phyloP scores from a whole-genome alignment of 2,888 invertebrate genomes.

The Napeogenes sylphis region DNA sequence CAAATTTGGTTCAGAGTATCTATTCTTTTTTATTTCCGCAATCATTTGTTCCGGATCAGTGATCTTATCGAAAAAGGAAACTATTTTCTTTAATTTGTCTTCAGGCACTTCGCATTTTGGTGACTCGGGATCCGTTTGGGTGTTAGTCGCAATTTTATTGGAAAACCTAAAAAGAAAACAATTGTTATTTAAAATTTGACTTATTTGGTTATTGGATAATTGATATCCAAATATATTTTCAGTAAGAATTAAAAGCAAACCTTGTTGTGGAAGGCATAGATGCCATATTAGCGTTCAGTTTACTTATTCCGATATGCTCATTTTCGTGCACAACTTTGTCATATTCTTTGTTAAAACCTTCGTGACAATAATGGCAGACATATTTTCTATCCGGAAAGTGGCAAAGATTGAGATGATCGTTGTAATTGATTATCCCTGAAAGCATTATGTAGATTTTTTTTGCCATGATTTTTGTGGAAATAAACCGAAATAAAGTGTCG shows the following conservation, averaged over 20 bases:
- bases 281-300: constrained; percentile 35
- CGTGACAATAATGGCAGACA: constrained; percentile 66
- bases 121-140: constrained; percentile 56
- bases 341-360: constrained; percentile 54
- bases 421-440: constrained; percentile 70
- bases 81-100: constrained; percentile 65
- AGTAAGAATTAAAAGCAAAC: constrained; percentile 19
- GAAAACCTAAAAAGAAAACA: constrained; percentile 18
- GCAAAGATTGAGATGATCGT: constrained; percentile 64
- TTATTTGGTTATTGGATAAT: background rate
- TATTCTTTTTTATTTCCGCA: constrained; percentile 46
- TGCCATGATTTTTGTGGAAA: too few species aligned
- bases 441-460: constrained; percentile 13
- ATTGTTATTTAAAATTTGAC: background rate
- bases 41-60: constrained; percentile 48
- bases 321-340: constrained; percentile 59
- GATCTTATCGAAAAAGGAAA: constrained; percentile 67
- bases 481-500: too few species aligned
- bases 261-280: constrained; percentile 30
- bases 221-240: background rate
- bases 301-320: constrained; percentile 61
- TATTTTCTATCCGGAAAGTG: constrained; percentile 57
- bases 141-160: constrained; percentile 44
- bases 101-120: constrained; percentile 44
- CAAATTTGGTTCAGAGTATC: constrained; percentile 45